phyloP scores from a whole-genome alignment of 2,113 vertebrate species.

The Mus spicilegus region DNA sequence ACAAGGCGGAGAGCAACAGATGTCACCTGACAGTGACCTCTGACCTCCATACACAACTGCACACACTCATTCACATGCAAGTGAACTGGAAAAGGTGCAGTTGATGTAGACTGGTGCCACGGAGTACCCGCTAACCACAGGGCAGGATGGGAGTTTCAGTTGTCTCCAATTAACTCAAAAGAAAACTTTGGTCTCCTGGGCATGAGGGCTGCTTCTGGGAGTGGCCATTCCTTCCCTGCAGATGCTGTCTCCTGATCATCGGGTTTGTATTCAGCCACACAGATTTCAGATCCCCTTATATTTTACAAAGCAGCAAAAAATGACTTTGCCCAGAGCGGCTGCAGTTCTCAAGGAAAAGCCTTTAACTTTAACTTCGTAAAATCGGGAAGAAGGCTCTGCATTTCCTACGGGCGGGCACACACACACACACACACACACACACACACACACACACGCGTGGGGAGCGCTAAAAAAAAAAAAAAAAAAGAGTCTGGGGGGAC shows the following conservation, averaged over 20 bases:
- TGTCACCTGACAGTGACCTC: not conserved
- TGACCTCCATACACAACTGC: not conserved
- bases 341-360: accelerated
- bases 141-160: not conserved
- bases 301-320: not conserved
- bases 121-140: not conserved
- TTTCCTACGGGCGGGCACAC: not conserved
- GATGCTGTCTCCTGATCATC: accelerated
- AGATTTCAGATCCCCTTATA: not conserved
- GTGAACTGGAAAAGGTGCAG: not conserved
- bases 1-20: too few relatives aligned
- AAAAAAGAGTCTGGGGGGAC: not conserved
- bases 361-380: not conserved
- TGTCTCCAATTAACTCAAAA: not conserved
- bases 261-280: accelerated
- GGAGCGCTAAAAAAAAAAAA: not conserved
- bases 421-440: too few relatives aligned
- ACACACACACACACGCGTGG: too few relatives aligned
- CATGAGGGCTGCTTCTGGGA: accelerated
- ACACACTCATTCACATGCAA: not conserved
- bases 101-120: accelerated
- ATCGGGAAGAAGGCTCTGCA: not conserved
- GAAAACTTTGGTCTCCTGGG: not conserved
- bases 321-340: accelerated
- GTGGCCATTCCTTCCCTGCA: accelerated